phyloP scores from a whole-genome alignment of 2,888 invertebrate genomes.

The Ceraclea dissimilis region DNA sequence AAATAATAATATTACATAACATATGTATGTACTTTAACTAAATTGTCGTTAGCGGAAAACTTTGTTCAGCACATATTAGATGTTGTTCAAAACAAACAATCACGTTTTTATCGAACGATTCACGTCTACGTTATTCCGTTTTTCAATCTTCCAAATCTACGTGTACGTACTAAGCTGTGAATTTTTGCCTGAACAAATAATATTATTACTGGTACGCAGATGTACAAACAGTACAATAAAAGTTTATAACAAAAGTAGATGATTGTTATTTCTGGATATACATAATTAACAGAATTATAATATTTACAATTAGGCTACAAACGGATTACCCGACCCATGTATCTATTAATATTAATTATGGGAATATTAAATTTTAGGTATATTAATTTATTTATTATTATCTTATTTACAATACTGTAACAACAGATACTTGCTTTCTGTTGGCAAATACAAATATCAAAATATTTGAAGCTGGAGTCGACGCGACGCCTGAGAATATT shows the following conservation, averaged over 20 bases:
- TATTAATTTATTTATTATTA: neutral
- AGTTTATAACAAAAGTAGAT: no score
- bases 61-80: neutral
- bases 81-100: conserved; percentile 2
- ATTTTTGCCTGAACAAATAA: neutral
- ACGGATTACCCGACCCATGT: no score
- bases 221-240: neutral
- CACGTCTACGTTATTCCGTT: no score
- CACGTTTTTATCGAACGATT: no score
- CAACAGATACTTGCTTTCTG: no score
- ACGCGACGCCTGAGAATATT: no score
- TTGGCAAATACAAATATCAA: no score
- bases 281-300: no score
- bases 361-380: neutral
- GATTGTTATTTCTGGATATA: no score
- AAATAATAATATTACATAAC: neutral
- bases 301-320: no score
- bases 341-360: neutral
- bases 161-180: neutral
- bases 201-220: neutral
- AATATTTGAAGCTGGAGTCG: no score
- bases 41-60: neutral
- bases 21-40: neutral
- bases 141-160: neutral
- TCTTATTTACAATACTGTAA: no score